Percentiles rank a stretch among this genome's conserved stretches.
Evolutionary conservation across 1,140 invertebrate genomes (phyloP).

Genomic region (Trichonephila inaurata): DNA sequence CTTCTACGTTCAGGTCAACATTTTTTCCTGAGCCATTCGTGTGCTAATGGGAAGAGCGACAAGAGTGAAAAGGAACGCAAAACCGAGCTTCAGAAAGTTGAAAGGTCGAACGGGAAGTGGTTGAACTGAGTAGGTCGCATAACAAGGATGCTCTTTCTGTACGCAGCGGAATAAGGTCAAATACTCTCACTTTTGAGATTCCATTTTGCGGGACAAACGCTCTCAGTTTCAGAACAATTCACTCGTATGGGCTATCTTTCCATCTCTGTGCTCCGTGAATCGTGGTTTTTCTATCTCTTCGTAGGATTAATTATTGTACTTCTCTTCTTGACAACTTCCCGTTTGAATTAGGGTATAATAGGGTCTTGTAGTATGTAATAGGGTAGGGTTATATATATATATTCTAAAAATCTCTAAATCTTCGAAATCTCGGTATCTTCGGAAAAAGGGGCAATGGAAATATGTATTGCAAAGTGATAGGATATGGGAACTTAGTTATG

Average conservation of each 20-base stretch:
- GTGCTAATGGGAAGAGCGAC: neutral
- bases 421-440: no score
- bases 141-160: neutral
- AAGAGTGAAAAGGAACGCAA: neutral
- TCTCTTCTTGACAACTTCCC: no score
- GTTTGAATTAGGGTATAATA: no score
- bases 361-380: no score
- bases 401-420: no score
- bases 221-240: neutral
- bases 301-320: neutral
- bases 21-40: neutral
- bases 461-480: no score
- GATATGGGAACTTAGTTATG: no score
- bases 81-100: neutral
- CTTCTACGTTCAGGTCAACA: neutral
- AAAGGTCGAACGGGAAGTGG: slow-evolving; percentile 23
- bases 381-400: no score
- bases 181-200: neutral
- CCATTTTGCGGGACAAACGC: neutral
- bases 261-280: neutral
- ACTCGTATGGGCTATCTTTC: neutral
- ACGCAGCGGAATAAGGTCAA: slow-evolving; percentile 4
- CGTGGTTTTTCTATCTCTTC: neutral
- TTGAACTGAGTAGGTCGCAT: neutral
- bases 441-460: no score